These are phyloP conservation scores for Benthosema pterotum DNA, from an alignment of 2,797 vertebrate genomes.

Conservation along the genomic window DNA sequence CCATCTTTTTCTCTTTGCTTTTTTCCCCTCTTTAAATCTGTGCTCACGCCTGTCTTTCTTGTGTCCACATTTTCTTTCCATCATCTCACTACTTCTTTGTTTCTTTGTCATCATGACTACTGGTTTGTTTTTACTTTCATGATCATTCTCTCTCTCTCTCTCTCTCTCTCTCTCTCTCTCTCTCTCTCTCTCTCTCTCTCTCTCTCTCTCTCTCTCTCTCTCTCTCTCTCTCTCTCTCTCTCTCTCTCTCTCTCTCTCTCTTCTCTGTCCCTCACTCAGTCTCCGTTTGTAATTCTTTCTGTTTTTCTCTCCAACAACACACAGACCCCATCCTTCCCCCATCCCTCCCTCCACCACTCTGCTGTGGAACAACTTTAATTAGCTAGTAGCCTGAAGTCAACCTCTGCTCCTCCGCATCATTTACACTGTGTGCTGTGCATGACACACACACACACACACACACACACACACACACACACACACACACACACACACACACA, in stretches of 20 bases:
- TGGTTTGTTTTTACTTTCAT: background rate
- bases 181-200: background rate
- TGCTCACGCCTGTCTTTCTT: conserved; percentile 31
- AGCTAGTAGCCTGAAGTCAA: conserved; percentile 73
- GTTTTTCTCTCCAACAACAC: conserved; percentile 1
- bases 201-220: background rate
- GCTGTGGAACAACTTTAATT: conserved; percentile 75
- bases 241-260: background rate
- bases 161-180: background rate
- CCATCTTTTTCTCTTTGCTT: conserved; percentile 6
- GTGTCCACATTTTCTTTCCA: conserved; percentile 9
- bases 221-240: conserved; percentile 1
- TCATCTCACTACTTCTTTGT: conserved; percentile 8
- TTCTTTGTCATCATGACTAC: conserved; percentile 33
- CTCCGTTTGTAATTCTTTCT: background rate
- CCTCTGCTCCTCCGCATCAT: conserved; percentile 66
- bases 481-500: conserved; percentile 18
- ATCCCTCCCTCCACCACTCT: conserved; percentile 46
- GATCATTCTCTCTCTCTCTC: background rate
- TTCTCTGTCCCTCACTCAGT: no score
- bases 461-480: conserved; percentile 4
- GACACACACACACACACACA: conserved; percentile 8
- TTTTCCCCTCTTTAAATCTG: conserved; percentile 12
- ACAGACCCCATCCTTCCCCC: conserved; percentile 1
- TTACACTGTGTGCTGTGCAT: conserved; percentile 12